A percentile compares a stretch with the other conserved stretches of the same genome.
Conservation (phyloP, 2,797 vertebrate species). For the Hephaestus fuliginosus region DNA sequence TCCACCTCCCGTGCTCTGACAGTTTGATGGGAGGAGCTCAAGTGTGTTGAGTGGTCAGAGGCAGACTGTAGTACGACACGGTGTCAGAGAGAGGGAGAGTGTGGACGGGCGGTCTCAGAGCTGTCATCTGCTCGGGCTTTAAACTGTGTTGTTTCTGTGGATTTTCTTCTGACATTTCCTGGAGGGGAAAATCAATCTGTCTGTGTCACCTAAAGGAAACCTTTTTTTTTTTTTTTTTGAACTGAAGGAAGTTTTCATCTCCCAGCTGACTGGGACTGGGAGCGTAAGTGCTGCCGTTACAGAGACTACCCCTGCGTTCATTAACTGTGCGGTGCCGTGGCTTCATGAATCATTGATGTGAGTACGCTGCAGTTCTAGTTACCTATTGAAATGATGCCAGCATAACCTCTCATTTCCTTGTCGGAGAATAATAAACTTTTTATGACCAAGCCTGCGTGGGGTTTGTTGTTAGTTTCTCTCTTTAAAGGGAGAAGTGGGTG, state of each 20-base stretch:
- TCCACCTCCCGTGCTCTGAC: constrained; percentile 13
- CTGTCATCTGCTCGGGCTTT: constrained; percentile 63
- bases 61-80: constrained; percentile 76
- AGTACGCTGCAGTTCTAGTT: constrained; percentile 67
- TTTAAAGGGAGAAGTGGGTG: constrained; percentile 73
- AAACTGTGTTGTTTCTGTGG: constrained; percentile 62
- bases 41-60: constrained; percentile 56
- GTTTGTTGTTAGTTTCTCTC: constrained; percentile 66
- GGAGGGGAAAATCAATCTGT: constrained; percentile 44
- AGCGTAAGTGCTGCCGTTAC: constrained; percentile 70
- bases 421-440: constrained; percentile 55
- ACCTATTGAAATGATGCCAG: constrained; percentile 64
- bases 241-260: constrained; percentile 50
- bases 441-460: constrained; percentile 35
- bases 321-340: constrained; percentile 68
- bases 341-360: constrained; percentile 81
- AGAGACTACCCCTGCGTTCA: constrained; percentile 68
- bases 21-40: constrained; percentile 74
- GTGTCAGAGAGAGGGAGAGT: constrained; percentile 71
- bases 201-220: constrained; percentile 46
- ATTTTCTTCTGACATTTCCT: constrained; percentile 58
- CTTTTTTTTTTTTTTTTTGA: constrained; percentile 25
- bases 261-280: constrained; percentile 51
- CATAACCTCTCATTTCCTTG: constrained; percentile 47
- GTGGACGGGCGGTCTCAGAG: constrained; percentile 66